These are phyloP conservation scores for Panopea generosa DNA, from an alignment of 2,888 invertebrate genomes.

Conservation along the genomic window DNA sequence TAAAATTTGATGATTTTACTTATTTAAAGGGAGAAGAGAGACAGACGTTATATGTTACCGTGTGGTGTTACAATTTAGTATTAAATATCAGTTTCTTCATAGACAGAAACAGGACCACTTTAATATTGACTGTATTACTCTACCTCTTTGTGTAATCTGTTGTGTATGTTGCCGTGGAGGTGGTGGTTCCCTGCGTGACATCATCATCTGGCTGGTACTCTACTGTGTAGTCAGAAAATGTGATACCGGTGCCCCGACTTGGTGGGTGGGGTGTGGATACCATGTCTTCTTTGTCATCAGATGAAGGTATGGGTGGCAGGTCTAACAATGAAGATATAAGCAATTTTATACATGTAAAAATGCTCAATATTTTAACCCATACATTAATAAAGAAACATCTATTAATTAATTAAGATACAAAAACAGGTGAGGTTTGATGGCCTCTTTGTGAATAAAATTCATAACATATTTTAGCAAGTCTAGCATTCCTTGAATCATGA, in stretches of 20 bases:
- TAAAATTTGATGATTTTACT: too few relatives aligned
- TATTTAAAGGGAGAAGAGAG: too few relatives aligned
- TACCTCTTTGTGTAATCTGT: slow-evolving; percentile 73
- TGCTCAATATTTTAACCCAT: too few relatives aligned
- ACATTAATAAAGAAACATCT: too few relatives aligned
- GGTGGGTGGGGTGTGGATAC: slow-evolving; percentile 65
- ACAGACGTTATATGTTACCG: background rate
- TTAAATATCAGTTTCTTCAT: background rate
- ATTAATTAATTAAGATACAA: too few relatives aligned
- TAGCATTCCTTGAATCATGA: too few relatives aligned
- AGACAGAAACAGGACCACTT: too few relatives aligned
- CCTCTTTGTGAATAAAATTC: too few relatives aligned
- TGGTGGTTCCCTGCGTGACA: slow-evolving; percentile 49
- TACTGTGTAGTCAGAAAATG: slow-evolving; percentile 72
- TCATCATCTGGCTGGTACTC: slow-evolving; percentile 68
- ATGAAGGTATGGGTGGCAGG: slow-evolving; percentile 51
- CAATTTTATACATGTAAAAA: background rate
- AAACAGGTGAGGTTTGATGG: too few relatives aligned
- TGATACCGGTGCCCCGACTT: slow-evolving; percentile 72
- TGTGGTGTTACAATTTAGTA: background rate
- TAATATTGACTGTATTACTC: too few relatives aligned
- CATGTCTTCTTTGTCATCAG: slow-evolving; percentile 49
- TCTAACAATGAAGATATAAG: slow-evolving; percentile 28
- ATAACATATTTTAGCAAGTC: too few relatives aligned
- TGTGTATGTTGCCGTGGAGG: slow-evolving; percentile 59